These are phyloP conservation scores for Bos taurus DNA, from an alignment of 2,113 vertebrate genomes.

Conservation along the genomic window DNA sequence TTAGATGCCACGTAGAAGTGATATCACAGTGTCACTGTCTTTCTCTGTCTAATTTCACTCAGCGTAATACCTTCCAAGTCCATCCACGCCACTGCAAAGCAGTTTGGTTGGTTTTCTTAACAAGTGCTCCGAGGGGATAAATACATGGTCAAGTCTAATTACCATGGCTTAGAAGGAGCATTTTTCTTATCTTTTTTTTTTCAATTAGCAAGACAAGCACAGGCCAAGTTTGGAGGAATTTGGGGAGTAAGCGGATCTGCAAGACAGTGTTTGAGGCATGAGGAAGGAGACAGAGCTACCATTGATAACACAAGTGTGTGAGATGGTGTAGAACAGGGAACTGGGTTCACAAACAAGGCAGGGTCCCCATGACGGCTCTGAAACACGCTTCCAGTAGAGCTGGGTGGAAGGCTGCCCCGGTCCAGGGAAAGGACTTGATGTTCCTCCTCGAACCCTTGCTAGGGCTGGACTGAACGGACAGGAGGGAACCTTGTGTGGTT, in stretches of 20 bases:
- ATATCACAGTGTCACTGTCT: background rate
- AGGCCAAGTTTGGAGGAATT: background rate
- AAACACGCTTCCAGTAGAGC: background rate
- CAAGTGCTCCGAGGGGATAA: accelerated
- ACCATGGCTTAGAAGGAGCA: background rate
- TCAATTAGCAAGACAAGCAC: background rate
- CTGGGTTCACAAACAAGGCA: accelerated
- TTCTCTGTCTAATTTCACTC: background rate
- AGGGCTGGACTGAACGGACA: accelerated
- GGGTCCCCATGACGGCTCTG: accelerated
- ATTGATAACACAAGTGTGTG: too few species aligned
- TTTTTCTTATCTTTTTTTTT: background rate
- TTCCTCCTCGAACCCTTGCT: too few species aligned
- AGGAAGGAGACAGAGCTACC: accelerated
- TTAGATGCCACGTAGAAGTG: background rate
- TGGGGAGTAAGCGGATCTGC: too few species aligned
- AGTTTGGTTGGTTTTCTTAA: background rate
- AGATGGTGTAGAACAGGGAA: accelerated
- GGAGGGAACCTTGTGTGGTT: too few species aligned
- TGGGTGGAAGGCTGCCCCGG: background rate
- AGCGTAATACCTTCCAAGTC: background rate
- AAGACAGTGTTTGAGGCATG: background rate
- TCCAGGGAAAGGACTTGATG: background rate
- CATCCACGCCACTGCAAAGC: background rate
- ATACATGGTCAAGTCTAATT: background rate